A percentile compares a stretch with the other conserved stretches of the same genome.
Conservation (phyloP, 2,113 vertebrate species). For the Theristicus caerulescens region DNA sequence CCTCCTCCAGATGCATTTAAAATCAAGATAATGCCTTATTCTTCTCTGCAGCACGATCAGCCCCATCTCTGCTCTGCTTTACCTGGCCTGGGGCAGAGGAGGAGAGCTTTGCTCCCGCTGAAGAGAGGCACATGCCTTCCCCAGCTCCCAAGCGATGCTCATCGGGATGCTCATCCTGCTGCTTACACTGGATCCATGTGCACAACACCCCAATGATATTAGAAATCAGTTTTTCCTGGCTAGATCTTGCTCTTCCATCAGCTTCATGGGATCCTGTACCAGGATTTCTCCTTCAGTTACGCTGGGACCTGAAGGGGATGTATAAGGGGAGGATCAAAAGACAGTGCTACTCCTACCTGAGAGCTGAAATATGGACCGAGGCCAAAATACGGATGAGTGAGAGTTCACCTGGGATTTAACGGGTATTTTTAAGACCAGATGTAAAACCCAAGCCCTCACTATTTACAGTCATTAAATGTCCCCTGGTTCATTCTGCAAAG, state of each 20-base stretch:
- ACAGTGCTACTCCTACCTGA: accelerated
- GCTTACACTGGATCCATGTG: accelerated
- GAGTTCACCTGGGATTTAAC: not conserved
- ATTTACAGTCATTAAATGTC: conserved; percentile 2
- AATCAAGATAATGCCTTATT: not conserved
- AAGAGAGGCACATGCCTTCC: accelerated
- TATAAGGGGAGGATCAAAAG: not conserved
- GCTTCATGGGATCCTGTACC: accelerated
- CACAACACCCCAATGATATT: accelerated
- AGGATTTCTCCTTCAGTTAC: not conserved
- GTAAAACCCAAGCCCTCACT: not conserved
- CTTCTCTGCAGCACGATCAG: not conserved
- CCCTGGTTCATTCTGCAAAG: conserved; percentile 27
- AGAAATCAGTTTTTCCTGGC: not conserved
- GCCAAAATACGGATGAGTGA: not conserved
- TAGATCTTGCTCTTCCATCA: not conserved
- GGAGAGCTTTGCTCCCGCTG: not conserved
- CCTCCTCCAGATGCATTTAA: not conserved
- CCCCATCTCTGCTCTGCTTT: not conserved
- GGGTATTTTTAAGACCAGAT: not conserved
- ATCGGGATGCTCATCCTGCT: accelerated
- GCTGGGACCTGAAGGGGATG: accelerated
- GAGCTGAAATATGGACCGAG: not conserved
- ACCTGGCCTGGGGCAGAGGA: not conserved
- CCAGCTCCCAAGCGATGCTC: not conserved